These are phyloP conservation scores for Drosophila ironensis DNA, from an alignment of 1,140 invertebrate genomes.

Conservation along the genomic window DNA sequence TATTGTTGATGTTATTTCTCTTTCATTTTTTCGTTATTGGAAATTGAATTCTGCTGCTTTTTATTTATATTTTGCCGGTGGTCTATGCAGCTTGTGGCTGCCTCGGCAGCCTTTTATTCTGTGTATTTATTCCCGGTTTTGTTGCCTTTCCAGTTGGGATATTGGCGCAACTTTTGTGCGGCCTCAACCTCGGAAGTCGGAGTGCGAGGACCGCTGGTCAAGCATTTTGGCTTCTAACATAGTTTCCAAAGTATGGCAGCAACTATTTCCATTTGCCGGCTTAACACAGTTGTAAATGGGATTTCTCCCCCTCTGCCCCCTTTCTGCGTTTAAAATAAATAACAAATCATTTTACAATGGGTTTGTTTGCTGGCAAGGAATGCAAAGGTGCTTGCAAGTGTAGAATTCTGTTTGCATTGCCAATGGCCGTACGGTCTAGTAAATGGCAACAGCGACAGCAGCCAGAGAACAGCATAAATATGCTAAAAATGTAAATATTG, in stretches of 20 bases:
- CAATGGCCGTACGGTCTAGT: slow-evolving; percentile 69
- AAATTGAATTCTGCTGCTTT: slow-evolving; percentile 59
- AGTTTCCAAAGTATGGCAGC: slow-evolving; percentile 52
- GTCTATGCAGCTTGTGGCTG: slow-evolving; percentile 44
- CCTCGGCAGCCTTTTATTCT: slow-evolving; percentile 1
- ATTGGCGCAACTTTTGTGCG: slow-evolving; percentile 56
- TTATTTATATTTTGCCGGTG: slow-evolving; percentile 14
- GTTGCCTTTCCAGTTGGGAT: slow-evolving; percentile 14
- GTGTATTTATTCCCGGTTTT: slow-evolving; percentile 30
- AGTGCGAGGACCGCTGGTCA: slow-evolving; percentile 13
- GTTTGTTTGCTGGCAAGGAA: neutral
- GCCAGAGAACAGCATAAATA: slow-evolving; percentile 65
- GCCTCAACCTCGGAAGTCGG: slow-evolving; percentile 6
- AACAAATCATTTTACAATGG: slow-evolving; percentile 36
- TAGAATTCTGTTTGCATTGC: slow-evolving; percentile 67
- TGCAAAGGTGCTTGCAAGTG: slow-evolving; percentile 40
- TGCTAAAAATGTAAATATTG: slow-evolving; percentile 70
- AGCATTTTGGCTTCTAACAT: slow-evolving; percentile 52
- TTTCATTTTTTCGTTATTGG: slow-evolving; percentile 58
- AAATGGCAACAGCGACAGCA: slow-evolving; percentile 42
- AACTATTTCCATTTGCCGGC: slow-evolving; percentile 67
- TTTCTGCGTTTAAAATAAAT: neutral
- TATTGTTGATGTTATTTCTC: slow-evolving; percentile 38
- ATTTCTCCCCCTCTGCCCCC: too few species aligned
- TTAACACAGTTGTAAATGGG: slow-evolving; percentile 54